Evolutionary conservation across 2,888 invertebrate species (phyloP), one percentile per base, ranked within the genome.

Genomic region (Dasysyrphus tricinctus): DNA sequence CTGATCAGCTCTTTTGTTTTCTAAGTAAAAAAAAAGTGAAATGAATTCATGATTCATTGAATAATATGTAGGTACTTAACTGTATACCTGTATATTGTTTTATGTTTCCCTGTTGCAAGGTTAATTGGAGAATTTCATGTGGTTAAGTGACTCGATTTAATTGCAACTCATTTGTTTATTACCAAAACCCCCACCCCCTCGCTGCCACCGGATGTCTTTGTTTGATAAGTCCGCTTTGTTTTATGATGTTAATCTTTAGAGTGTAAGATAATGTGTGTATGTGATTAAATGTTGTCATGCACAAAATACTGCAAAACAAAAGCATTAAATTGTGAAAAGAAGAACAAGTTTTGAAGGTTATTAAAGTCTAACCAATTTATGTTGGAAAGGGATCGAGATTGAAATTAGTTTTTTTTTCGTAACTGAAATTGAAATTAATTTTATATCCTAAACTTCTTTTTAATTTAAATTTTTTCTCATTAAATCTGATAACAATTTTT

Each of bases 121-220:
- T 86, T 82, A 86, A 86, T 86, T 86, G 54, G 82, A 42, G 75
- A 57, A 75, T 75, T 72, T 79, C 59, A 59, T 82, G 82, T 75
- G 72, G 78, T 63, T 82, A 79, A 86, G 75, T 82, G 82, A 78
- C 82, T 86, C 82, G 39, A 69, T 74, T 74, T 79, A 82, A 82
- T 79, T 81, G 82, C 67, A 86, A 82, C 81, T 86, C 49, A 74
- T 77, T 78, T 82, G 78, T 82, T 82, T 86, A 86, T 70, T 78
- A 70, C 75, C 63, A 5, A 9, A 14, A 6, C 1, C 14, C 39
- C 14, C 4, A 2, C 14, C 37, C 1, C 39, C 19, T 0, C 6
- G 3, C 59, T 32, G 14, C 29, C 11, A 32, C 42, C 9, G 7
- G 2, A 56, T 11, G 37, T 29, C 59, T 47, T n/a, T 42, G 44